Evolutionary conservation across 2,888 invertebrate genomes (phyloP), one percentile per base, ranked within the genome.

Genomic region (Caenorhabditis wallacei): DNA sequence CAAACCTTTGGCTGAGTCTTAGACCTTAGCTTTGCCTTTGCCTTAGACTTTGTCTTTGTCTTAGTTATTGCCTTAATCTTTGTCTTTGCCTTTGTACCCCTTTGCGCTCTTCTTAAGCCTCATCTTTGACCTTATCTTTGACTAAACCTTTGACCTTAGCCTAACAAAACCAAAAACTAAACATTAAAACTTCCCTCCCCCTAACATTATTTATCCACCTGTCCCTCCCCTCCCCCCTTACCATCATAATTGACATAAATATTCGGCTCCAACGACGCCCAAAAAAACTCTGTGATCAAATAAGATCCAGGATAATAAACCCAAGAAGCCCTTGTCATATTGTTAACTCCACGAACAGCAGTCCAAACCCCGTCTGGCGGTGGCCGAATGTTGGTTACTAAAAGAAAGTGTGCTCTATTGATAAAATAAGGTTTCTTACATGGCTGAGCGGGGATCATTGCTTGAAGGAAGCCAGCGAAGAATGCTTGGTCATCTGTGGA

Each of bases 231-330:
- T 18, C 20, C 7, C 22, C 4, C 13, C 64, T 30, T 18, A 74
- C 74, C 85, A 56, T 84, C 82, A 70, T 87, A 87, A 68, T 85
- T 82, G 11, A 83, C 68, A 59, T 83, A 87, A 16, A 88, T 51
- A 57, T 88, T 88, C 0, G 88, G 88, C 53, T 88, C 86, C 26
- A 81, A 78, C 0, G 80, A 69, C 11, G 84, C 83, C 88, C 88
- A 88, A 51, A 75, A 85, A 10, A 64, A 63, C 11, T 87, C 68
- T 0, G 69, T 63, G 4, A 88, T 78, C 48, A 85, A 40, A 66
- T 83, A 84, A 20, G 75, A 74, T n/a, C 83, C 82, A 0, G 88
- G 88, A 57, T 84, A 85, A 16, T 72, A 82, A 1, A 86, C 85
- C 85, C 85, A 88, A 10, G 78, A 84, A 18, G 86, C 74, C 2